These are phyloP conservation scores for Napeogenes inachia DNA, from an alignment of 2,888 invertebrate species.

Conservation along the genomic window DNA sequence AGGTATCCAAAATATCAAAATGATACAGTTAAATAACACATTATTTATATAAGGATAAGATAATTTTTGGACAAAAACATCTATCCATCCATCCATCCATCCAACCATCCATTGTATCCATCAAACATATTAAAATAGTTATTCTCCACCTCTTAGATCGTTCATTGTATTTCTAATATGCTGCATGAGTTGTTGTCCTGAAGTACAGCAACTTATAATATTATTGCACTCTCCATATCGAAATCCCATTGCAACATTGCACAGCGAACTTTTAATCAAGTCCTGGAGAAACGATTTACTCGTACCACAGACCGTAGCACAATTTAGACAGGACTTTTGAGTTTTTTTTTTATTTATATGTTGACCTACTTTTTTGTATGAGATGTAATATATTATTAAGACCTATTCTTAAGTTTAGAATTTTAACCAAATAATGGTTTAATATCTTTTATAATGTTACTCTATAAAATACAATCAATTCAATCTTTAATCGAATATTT, in stretches of 20 bases:
- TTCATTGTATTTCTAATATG: not conserved
- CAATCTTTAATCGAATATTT: no score
- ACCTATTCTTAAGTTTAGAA: no score
- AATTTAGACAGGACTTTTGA: conserved; percentile 21
- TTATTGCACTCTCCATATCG: conserved; percentile 61
- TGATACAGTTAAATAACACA: no score
- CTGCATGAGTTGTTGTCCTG: conserved; percentile 29
- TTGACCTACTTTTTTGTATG: not conserved
- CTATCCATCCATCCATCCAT: no score
- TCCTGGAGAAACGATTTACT: conserved; percentile 71
- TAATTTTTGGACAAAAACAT: no score
- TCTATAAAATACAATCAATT: no score
- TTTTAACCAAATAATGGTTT: no score
- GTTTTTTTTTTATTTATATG: conserved; percentile 1
- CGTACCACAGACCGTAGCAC: conserved; percentile 45
- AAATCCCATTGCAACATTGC: conserved; percentile 71
- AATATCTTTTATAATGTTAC: no score
- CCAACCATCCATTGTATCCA: no score
- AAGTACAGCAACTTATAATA: conserved; percentile 43
- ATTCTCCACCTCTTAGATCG: not conserved
- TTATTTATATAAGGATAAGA: no score
- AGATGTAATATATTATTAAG: no score
- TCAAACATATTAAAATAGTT: no score
- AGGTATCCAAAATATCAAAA: not conserved
- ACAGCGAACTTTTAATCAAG: conserved; percentile 74